Evolutionary conservation across 2,888 invertebrate species (phyloP).

Genomic region (Cephus spinipes): DNA sequence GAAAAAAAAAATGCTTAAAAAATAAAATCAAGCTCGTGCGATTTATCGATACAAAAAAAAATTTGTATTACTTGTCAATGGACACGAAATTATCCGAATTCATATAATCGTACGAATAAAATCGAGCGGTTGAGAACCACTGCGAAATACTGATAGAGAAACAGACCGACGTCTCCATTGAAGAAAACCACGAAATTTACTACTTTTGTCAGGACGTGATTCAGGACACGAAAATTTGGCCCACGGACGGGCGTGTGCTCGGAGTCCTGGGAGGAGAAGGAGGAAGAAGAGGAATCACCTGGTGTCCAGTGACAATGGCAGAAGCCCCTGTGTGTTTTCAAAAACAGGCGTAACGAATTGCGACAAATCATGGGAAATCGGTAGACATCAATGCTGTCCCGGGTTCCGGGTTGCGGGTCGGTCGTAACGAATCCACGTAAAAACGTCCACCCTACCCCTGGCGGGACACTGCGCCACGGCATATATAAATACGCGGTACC

Average conservation of each 20-base stretch:
- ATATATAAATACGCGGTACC: too few relatives aligned
- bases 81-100: too few relatives aligned
- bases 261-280: neutral
- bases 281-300: constrained; percentile 46
- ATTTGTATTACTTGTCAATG: too few relatives aligned
- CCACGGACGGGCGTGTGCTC: constrained; percentile 14
- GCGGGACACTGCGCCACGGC: too few relatives aligned
- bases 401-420: too few relatives aligned
- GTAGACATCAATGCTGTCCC: constrained; percentile 26
- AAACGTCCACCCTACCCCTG: too few relatives aligned
- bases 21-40: too few relatives aligned
- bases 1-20: too few relatives aligned
- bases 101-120: too few relatives aligned
- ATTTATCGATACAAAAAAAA: too few relatives aligned
- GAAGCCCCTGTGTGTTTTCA: constrained; percentile 43
- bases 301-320: constrained; percentile 46
- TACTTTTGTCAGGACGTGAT: constrained; percentile 29
- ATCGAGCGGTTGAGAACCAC: neutral
- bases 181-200: constrained; percentile 41
- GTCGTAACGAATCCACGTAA: too few relatives aligned
- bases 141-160: neutral
- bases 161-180: constrained; percentile 35
- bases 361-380: constrained; percentile 49
- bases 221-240: constrained; percentile 36
- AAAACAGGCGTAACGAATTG: constrained; percentile 51